Evolutionary conservation across 64 coral and sea anemone species (phyloP).

Genomic region (Acropora tenuis): DNA sequence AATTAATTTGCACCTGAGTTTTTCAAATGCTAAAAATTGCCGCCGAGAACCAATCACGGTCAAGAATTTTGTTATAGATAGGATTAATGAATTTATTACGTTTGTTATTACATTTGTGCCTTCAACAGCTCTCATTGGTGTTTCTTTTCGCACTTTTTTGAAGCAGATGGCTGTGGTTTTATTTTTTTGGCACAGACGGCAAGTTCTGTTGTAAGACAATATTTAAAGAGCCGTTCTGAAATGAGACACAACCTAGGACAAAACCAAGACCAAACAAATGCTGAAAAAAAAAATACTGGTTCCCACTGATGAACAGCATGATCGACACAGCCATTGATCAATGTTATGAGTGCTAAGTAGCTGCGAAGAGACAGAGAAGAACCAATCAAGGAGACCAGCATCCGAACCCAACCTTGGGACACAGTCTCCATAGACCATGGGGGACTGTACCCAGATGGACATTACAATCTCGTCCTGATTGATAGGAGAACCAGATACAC

Average conservation of each 20-base stretch:
- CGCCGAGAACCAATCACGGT: too few relatives aligned
- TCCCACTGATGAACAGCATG: not conserved
- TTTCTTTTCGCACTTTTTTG: not conserved
- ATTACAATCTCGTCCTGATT: constrained; percentile 45
- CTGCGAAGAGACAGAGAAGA: constrained; percentile 28
- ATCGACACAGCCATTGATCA: constrained; percentile 35
- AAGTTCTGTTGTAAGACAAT: not conserved
- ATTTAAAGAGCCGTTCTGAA: constrained; percentile 45
- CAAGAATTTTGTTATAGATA: too few relatives aligned
- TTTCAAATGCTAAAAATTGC: too few relatives aligned
- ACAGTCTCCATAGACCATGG: constrained; percentile 53
- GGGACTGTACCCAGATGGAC: constrained; percentile 49
- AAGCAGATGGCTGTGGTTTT: not conserved
- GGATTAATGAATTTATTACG: too few relatives aligned
- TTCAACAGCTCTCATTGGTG: not conserved
- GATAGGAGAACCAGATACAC: not conserved
- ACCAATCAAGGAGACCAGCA: constrained; percentile 6
- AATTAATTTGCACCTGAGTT: too few relatives aligned
- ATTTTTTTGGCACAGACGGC: not conserved
- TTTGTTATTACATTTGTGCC: too few relatives aligned
- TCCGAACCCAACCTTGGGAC: not conserved
- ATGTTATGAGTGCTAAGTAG: constrained; percentile 34
- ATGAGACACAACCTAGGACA: not conserved
- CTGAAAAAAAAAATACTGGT: too few relatives aligned
- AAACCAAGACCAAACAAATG: too few relatives aligned